Base-by-base conservation (phyloP, 23 tunicate species). In the Phallusia fumigata region DNA sequence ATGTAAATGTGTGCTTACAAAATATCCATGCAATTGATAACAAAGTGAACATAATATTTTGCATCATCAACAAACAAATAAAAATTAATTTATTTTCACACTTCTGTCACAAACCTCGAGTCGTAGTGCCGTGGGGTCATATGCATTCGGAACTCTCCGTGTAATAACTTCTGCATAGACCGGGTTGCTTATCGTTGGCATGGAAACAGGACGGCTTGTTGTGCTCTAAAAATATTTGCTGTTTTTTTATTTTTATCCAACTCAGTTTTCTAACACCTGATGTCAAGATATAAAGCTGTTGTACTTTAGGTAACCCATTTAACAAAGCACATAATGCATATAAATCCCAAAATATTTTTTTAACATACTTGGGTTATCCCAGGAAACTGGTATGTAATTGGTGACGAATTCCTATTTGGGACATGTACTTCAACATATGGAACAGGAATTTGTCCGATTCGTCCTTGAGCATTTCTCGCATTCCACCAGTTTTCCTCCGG, bases 401-500 rank as follows among this genome's bases (percentile, higher is more conserved):
- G 90, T 33, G 84, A 85, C 6, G 77, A 89, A 84, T 94, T 89
- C 65, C 98, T 64, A 35, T 79, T 86, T 0, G 93, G 79, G 51
- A 78, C 87, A 22, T 78, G 73, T 18, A 65, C 69, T 65, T 84
- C 91, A 51, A 96, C 89, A 82, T 96, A 96, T 0, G 96, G 96
- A 72, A 96, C 99, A 3, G 99, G 99, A n/a, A 96, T 96, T 44
- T 93, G 92, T 1, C 99, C 99, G 30, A 80, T 76, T 22, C 82
- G 79, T 33, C 99, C 99, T 69, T 87, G 75, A 8, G 87, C 74
- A 84, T 93, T 93, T 73, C 90, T 78, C 31, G 98, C 98, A 26
- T 88, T 84, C 98, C 98, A 93, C 98, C 98, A 93, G 52, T 96
- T 91, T 82, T 96, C 99, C 88, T 96, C 99, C 0, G 96, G 99